Percentiles rank a stretch among this genome's conserved stretches.
Evolutionary conservation across 2,888 invertebrate genomes (phyloP).

Genomic region (Pseudolycoriella hygida): DNA sequence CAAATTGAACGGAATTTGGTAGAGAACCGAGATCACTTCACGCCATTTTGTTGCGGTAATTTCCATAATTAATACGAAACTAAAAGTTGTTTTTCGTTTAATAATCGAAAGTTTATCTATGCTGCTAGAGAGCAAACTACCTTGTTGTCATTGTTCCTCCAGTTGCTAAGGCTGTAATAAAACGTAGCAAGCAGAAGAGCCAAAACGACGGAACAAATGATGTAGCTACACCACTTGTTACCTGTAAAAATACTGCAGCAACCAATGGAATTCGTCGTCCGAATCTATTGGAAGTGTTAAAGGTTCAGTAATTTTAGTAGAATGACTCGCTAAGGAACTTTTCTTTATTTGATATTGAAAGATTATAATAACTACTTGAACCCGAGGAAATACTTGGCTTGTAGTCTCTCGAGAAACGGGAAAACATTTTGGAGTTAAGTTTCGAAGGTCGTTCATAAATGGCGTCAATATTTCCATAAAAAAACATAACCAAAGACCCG

Average conservation of each 20-base stretch:
- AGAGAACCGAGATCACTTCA: slow-evolving; percentile 40
- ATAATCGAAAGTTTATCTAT: no score
- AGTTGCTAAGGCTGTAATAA: slow-evolving; percentile 55
- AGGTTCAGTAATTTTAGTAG: no score
- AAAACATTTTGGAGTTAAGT: no score
- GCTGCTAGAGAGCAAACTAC: slow-evolving; percentile 13
- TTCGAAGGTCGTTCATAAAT: no score
- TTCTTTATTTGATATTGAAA: no score
- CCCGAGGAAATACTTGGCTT: no score
- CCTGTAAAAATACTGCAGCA: slow-evolving; percentile 52
- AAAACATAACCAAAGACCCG: no score
- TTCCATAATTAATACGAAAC: slow-evolving; percentile 53
- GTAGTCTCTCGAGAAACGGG: no score
- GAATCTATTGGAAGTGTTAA: no score
- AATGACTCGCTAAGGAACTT: no score
- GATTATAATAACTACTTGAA: no score
- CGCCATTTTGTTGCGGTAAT: slow-evolving; percentile 39
- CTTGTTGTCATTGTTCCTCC: slow-evolving; percentile 68
- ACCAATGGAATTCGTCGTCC: slow-evolving; percentile 60
- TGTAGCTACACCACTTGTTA: slow-evolving; percentile 49
- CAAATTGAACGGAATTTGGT: slow-evolving; percentile 51
- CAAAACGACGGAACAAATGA: slow-evolving; percentile 49
- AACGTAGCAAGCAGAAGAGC: slow-evolving; percentile 46
- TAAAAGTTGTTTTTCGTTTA: slow-evolving; percentile 15
- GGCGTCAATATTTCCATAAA: no score